Percentiles rank a stretch among this genome's conserved stretches.
phyloP scores from a whole-genome alignment of 2,888 invertebrate species.

The Hypolimnas misippus region DNA sequence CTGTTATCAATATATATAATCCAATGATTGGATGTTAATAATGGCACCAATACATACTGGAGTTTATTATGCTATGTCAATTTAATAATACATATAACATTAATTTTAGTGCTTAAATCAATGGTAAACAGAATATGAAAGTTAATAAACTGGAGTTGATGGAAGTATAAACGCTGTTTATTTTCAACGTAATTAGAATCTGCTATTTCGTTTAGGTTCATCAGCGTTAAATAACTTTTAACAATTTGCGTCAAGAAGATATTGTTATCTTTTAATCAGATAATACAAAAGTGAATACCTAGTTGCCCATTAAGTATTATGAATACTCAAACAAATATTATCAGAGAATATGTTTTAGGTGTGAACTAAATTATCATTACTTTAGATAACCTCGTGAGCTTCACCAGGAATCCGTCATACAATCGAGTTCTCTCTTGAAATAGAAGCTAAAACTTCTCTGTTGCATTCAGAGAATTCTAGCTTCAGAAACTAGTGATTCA shows the following conservation, averaged over 20 bases:
- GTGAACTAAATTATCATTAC: neutral
- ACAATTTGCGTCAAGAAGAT: too few relatives aligned
- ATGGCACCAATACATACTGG: neutral
- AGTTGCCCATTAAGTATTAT: too few relatives aligned
- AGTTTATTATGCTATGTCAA: neutral
- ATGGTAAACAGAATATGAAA: neutral
- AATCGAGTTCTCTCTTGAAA: slow-evolving; percentile 14
- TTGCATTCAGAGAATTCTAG: slow-evolving; percentile 31
- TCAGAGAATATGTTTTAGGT: neutral
- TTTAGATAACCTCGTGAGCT: neutral
- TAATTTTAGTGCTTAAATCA: neutral
- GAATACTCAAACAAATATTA: neutral
- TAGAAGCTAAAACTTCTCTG: slow-evolving; percentile 32
- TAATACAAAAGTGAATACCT: too few relatives aligned
- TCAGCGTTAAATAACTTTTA: too few relatives aligned
- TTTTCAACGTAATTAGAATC: too few relatives aligned
- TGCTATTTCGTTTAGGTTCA: too few relatives aligned
- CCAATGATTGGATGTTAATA: slow-evolving; percentile 5
- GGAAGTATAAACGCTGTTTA: too few relatives aligned
- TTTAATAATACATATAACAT: neutral
- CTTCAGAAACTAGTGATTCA: slow-evolving; percentile 43
- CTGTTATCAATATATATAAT: too few relatives aligned
- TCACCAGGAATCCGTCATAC: slow-evolving; percentile 1
- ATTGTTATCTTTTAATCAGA: too few relatives aligned
- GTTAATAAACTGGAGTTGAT: too few relatives aligned